phyloP scores from a whole-genome alignment of 23 tunicate species.

The Trididemnum nubilum region DNA sequence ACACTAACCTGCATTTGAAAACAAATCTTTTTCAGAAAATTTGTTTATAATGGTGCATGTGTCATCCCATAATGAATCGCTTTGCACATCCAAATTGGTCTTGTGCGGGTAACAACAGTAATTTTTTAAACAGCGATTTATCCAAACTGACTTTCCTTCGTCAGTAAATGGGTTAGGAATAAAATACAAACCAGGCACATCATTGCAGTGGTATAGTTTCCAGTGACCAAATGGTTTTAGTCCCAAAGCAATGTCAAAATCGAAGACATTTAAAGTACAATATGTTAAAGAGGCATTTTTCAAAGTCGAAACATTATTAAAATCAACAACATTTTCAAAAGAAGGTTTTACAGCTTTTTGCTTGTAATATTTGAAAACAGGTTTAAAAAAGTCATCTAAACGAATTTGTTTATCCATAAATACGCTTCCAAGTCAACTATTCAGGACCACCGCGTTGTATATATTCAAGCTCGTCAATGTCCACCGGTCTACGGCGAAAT shows the following conservation, averaged over 20 bases:
- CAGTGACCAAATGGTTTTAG: slow-evolving; percentile 22
- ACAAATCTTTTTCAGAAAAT: neutral
- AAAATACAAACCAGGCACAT: slow-evolving; percentile 73
- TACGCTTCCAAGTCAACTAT: too few relatives aligned
- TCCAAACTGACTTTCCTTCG: slow-evolving; percentile 42
- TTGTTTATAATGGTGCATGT: slow-evolving; percentile 16
- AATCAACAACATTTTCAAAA: slow-evolving; percentile 74
- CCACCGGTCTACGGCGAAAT: slow-evolving; percentile 78
- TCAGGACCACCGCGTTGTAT: slow-evolving; percentile 91
- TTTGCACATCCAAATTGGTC: slow-evolving; percentile 45
- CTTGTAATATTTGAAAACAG: slow-evolving; percentile 85
- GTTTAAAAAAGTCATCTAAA: slow-evolving; percentile 59
- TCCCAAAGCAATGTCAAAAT: neutral
- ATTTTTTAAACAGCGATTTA: slow-evolving; percentile 44
- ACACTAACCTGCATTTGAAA: neutral
- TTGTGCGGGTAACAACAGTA: slow-evolving; percentile 38
- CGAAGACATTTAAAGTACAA: neutral
- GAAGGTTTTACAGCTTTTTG: slow-evolving; percentile 61
- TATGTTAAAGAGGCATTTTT: neutral
- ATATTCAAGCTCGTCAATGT: slow-evolving; percentile 77
- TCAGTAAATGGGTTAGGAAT: slow-evolving; percentile 64
- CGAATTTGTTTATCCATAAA: too few relatives aligned
- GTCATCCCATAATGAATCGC: slow-evolving; percentile 45
- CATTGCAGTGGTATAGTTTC: slow-evolving; percentile 32
- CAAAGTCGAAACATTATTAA: slow-evolving; percentile 8